Conservation (phyloP, 2,113 vertebrate species). For the Lota lota region DNA sequence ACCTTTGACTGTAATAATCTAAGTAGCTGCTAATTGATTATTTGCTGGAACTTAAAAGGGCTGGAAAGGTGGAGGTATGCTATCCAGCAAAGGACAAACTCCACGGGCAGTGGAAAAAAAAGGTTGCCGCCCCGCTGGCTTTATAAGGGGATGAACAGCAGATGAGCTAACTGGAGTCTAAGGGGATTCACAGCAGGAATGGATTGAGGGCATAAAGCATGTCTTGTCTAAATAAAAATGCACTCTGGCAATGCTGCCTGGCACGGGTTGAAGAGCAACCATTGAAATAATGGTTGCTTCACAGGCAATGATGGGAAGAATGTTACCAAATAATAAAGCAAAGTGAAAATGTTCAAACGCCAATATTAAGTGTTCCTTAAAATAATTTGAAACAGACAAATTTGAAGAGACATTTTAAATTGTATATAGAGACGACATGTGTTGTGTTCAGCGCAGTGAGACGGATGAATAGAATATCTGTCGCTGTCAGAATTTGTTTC, state of each 20-base stretch:
- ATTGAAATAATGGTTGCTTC: constrained; percentile 54
- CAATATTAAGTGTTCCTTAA: no score
- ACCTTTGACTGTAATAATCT: constrained; percentile 70
- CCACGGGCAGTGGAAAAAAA: constrained; percentile 53
- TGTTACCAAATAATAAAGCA: no score
- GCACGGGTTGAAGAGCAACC: constrained; percentile 50
- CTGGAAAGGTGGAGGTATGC: constrained; percentile 74
- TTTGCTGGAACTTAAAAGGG: constrained; percentile 67
- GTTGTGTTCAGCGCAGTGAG: no score
- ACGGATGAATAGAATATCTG: no score
- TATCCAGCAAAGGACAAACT: constrained; percentile 70
- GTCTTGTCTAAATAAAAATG: constrained; percentile 68
- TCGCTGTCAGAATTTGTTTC: no score
- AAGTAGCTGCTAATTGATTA: constrained; percentile 76
- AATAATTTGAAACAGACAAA: no score
- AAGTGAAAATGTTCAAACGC: no score
- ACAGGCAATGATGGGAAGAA: background rate
- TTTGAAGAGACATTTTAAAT: no score
- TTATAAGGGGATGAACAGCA: constrained; percentile 57
- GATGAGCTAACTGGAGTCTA: constrained; percentile 60
- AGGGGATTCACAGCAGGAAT: constrained; percentile 59
- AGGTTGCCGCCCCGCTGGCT: constrained; percentile 65
- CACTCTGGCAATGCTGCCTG: constrained; percentile 61
- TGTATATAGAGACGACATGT: no score
- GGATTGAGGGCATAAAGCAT: constrained; percentile 64